Conservation (phyloP, 1,140 invertebrate genomes). For the Bombus ignitus region DNA sequence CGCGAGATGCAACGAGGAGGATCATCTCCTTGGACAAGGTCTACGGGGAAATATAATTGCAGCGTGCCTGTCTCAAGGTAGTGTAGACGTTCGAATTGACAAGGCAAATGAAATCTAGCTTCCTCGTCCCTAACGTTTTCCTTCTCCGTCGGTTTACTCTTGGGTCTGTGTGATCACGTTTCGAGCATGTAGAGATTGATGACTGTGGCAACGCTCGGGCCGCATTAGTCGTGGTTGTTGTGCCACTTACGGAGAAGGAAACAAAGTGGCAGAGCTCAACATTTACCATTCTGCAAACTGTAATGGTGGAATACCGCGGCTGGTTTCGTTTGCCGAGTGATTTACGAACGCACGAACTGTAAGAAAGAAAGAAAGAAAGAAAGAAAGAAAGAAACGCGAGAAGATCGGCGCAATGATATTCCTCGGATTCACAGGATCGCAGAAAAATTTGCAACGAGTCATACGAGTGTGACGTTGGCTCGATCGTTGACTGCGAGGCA, state of each 20-base stretch:
- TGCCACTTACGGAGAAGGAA: constrained; percentile 5
- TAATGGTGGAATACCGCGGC: background rate
- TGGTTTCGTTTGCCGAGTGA: background rate
- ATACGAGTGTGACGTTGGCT: too few species aligned
- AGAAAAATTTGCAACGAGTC: too few species aligned
- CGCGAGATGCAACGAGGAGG: background rate
- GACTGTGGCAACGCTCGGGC: background rate
- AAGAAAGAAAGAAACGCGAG: too few species aligned
- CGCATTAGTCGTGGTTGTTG: background rate
- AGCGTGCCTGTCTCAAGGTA: constrained; percentile 6
- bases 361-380: too few species aligned
- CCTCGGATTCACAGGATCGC: too few species aligned
- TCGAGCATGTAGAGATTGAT: constrained; percentile 12
- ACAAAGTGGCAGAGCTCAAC: constrained; percentile 10
- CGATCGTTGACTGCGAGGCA: too few species aligned
- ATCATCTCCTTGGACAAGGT: background rate
- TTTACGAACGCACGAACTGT: background rate
- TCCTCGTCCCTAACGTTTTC: background rate
- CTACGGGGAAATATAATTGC: constrained; percentile 14
- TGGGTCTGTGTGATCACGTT: background rate
- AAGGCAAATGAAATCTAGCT: constrained; percentile 21
- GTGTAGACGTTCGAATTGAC: constrained; percentile 25
- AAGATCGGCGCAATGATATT: too few species aligned
- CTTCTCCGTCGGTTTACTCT: background rate
- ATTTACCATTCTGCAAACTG: constrained; percentile 19